phyloP scores from a whole-genome alignment of 2,113 vertebrate species.

The Mesembrinibis cayennensis region DNA sequence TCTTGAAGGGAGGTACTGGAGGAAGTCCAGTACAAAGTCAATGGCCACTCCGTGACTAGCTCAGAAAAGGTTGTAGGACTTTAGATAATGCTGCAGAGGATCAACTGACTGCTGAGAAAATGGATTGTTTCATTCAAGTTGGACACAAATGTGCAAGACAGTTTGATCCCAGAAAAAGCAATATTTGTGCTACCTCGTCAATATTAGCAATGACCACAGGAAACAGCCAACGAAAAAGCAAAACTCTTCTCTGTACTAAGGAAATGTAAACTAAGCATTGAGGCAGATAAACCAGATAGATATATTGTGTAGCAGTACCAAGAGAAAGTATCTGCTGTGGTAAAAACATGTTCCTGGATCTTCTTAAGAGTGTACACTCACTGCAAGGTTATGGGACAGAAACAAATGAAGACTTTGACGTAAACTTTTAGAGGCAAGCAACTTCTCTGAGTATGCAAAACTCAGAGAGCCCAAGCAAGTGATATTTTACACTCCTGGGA shows the following conservation, averaged over 20 bases:
- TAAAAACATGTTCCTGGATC: not conserved
- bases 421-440: not conserved
- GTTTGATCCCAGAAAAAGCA: not conserved
- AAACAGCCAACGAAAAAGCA: not conserved
- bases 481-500: not conserved
- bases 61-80: not conserved
- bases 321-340: not conserved
- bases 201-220: not conserved
- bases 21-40: not conserved
- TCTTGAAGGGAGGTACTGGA: slow-evolving; percentile 3
- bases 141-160: not conserved
- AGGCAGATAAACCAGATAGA: not conserved
- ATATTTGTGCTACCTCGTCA: not conserved
- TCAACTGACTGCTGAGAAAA: not conserved
- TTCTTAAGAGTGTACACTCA: not conserved
- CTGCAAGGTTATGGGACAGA: not conserved
- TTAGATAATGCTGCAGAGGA: not conserved
- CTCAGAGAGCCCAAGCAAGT: not conserved
- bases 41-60: not conserved
- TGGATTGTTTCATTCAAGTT: not conserved
- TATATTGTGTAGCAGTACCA: not conserved
- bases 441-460: not conserved
- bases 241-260: not conserved
- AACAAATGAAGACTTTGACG: not conserved
- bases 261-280: not conserved